Conservation (phyloP, 1,140 invertebrate genomes). For the Listronotus oregonensis region DNA sequence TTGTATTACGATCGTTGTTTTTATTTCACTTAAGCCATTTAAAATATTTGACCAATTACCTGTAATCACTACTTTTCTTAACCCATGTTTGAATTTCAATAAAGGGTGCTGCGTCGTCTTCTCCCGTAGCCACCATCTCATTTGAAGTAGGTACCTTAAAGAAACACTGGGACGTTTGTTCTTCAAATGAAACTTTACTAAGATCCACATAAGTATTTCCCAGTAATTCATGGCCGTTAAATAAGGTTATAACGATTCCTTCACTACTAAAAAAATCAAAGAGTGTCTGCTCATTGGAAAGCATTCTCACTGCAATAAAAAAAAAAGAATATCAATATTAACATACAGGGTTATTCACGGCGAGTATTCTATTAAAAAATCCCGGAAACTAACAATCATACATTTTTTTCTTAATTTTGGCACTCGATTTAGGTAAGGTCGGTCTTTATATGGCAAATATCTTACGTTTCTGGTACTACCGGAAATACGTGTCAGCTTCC, state of each 20-base stretch:
- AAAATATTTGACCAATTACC: no score
- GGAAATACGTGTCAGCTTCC: no score
- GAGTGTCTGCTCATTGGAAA: constrained; percentile 41
- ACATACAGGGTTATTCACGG: no score
- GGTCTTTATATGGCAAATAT: no score
- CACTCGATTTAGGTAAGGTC: no score
- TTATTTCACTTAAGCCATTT: no score
- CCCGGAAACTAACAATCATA: no score
- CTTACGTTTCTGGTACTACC: no score
- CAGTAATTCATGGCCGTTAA: constrained; percentile 41
- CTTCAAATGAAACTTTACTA: constrained; percentile 28
- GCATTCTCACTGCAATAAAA: constrained; percentile 40
- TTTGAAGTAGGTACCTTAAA: constrained; percentile 43
- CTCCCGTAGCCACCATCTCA: constrained; percentile 38
- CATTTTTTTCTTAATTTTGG: no score
- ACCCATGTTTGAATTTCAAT: constrained; percentile 34
- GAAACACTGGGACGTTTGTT: constrained; percentile 17
- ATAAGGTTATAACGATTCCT: constrained; percentile 44
- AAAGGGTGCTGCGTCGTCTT: constrained; percentile 26
- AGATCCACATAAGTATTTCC: constrained; percentile 43
- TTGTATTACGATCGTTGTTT: no score
- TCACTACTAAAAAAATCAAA: constrained; percentile 45
- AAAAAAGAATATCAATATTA: no score
- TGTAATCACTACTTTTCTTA: constrained; percentile 8
- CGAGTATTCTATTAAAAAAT: no score